These are phyloP conservation scores for Enteromius thamalakanensis DNA, from an alignment of 2,797 vertebrate genomes.

Conservation along the genomic window DNA sequence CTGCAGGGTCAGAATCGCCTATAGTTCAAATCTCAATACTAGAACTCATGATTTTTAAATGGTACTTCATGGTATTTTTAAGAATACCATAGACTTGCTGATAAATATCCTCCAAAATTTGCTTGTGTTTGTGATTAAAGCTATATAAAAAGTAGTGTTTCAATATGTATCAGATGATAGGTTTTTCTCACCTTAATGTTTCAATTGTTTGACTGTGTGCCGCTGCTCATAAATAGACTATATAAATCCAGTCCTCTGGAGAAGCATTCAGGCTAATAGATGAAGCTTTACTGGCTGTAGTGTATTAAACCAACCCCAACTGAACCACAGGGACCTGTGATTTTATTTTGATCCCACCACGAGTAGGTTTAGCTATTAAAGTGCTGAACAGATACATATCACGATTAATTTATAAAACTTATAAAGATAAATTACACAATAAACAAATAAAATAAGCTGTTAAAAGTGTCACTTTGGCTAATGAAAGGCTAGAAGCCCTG, in stretches of 20 bases:
- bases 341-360: conserved; percentile 14
- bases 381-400: background rate
- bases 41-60: background rate
- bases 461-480: conserved; percentile 6
- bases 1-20: background rate
- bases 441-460: background rate
- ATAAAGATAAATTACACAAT: conserved; percentile 8
- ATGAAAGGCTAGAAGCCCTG: conserved; percentile 9
- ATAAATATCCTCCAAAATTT: background rate
- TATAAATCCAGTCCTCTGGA: conserved; percentile 38
- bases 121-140: background rate
- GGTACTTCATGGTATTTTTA: no score
- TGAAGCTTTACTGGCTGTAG: conserved; percentile 52
- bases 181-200: background rate
- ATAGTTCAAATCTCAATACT: background rate
- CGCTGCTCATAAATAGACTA: background rate
- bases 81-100: background rate
- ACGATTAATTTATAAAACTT: background rate
- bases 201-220: conserved; percentile 2
- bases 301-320: conserved; percentile 46
- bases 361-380: conserved; percentile 11
- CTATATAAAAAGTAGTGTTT: background rate
- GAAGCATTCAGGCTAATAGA: conserved; percentile 39
- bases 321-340: conserved; percentile 29
- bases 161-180: background rate